These are phyloP conservation scores for Drosophila ercepeae DNA, from an alignment of 1,140 invertebrate genomes.

Conservation along the genomic window DNA sequence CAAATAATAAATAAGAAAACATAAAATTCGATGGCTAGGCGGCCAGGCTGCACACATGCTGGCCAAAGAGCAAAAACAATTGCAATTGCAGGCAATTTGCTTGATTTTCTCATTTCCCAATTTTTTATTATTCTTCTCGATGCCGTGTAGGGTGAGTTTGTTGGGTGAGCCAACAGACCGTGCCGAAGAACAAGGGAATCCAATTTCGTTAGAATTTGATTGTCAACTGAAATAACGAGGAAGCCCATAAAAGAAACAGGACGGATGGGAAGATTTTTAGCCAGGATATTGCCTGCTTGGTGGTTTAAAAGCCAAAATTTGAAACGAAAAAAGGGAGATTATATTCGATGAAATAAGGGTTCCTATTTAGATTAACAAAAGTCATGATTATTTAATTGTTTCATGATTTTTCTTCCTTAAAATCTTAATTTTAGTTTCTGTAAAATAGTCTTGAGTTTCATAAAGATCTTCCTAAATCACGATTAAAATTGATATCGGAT, in stretches of 20 bases:
- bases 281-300: conserved; percentile 1
- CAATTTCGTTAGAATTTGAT: conserved; percentile 79
- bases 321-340: too few species aligned
- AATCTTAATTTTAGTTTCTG: too few species aligned
- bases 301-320: neutral
- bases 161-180: conserved; percentile 21
- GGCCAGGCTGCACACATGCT: conserved; percentile 54
- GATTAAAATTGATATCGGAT: too few species aligned
- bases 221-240: conserved; percentile 75
- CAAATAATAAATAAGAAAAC: conserved; percentile 11
- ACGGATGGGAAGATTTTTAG: conserved; percentile 2
- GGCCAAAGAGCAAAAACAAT: conserved; percentile 44
- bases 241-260: conserved; percentile 31
- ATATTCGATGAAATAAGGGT: too few species aligned
- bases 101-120: conserved; percentile 29
- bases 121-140: conserved; percentile 48
- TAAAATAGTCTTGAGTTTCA: too few species aligned
- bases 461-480: too few species aligned
- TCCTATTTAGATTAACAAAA: too few species aligned
- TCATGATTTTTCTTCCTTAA: too few species aligned
- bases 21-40: conserved; percentile 37
- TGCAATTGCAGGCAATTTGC: conserved; percentile 69
- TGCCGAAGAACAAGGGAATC: conserved; percentile 65
- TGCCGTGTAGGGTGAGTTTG: conserved; percentile 22
- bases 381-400: too few species aligned